Evolutionary conservation across 2,797 vertebrate genomes (phyloP), one percentile per base, ranked within the genome.

Genomic region (Sebastolobus altivelis): DNA sequence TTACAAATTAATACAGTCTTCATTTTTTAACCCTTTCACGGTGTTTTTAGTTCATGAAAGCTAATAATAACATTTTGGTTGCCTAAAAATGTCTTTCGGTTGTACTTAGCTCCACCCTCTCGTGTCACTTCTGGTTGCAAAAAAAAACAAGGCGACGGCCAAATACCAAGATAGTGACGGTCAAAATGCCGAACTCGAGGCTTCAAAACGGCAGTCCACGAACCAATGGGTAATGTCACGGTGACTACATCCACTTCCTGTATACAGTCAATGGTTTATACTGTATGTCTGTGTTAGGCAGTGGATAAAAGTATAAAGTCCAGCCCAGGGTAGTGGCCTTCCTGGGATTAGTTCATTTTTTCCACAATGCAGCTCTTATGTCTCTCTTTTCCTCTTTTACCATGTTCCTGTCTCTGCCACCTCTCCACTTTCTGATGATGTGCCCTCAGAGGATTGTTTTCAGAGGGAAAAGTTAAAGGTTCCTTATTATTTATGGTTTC

Each of bases 291-390:
- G 65, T 72, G 65, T 81, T 72, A 52, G 31, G 63, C 38, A 3
- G 49, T 78, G 79, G 58, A 68, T 75, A 76, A 10, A 72, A 60
- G 38, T 33, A n/a, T 54, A 14, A 62, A 59, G 75, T 75, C 61
- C 60, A 73, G 76, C 65, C 74, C 78, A 70, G 88, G 82, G 81
- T 75, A 55, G 40, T 37, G 83, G 79, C 81, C 80, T 84, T 84
- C 74, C 80, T 77, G 60, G 71, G 75, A 78, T 92, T 90, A 92
- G 80, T 91, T 93, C 86, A 93, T 72, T 91, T 93, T 96, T 95
- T 95, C 93, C 93, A 91, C 83, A 86, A 46, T 77, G 78, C 86
- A 82, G 68, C 88, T 81, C 83, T 79, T 82, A 54, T 61, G 77
- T 83, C 72, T 78, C 77, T 29, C 65, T 75, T 56, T 71, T 63